Evolutionary conservation across 2,113 vertebrate species (phyloP).

Genomic region (Ictidomys tridecemlineatus): DNA sequence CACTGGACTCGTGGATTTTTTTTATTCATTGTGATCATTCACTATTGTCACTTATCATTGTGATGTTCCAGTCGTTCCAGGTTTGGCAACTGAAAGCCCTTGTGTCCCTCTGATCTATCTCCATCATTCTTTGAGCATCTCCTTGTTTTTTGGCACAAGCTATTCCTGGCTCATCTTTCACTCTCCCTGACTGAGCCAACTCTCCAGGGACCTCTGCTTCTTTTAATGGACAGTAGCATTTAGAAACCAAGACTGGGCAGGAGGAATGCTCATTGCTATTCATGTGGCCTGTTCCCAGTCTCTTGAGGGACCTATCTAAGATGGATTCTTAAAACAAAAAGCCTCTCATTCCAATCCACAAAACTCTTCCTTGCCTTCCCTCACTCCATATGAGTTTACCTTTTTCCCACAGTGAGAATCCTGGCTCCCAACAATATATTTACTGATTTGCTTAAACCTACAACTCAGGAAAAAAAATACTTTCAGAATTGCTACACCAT

Average conservation of each 20-base stretch:
- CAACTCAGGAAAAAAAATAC: not conserved
- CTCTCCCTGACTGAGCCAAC: no score
- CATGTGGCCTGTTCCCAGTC: not conserved
- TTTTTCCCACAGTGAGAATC: not conserved
- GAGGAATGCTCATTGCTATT: not conserved
- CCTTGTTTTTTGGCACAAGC: no score
- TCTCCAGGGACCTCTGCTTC: no score
- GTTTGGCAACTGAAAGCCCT: no score
- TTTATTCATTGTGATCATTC: no score
- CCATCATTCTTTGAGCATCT: no score
- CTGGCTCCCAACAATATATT: not conserved
- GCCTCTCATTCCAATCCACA: no score
- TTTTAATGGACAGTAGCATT: not conserved
- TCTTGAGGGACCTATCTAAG: not conserved
- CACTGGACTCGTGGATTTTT: no score
- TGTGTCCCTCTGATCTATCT: no score
- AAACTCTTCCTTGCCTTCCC: not conserved
- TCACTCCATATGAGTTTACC: not conserved
- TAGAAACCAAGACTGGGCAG: not conserved
- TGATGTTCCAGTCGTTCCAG: no score
- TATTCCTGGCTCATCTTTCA: no score
- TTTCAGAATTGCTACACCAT: not conserved
- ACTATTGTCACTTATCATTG: no score
- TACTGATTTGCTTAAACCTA: not conserved
- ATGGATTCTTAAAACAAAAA: not conserved